phyloP scores from a whole-genome alignment of 2,113 vertebrate genomes.

The Fregetta grallaria region DNA sequence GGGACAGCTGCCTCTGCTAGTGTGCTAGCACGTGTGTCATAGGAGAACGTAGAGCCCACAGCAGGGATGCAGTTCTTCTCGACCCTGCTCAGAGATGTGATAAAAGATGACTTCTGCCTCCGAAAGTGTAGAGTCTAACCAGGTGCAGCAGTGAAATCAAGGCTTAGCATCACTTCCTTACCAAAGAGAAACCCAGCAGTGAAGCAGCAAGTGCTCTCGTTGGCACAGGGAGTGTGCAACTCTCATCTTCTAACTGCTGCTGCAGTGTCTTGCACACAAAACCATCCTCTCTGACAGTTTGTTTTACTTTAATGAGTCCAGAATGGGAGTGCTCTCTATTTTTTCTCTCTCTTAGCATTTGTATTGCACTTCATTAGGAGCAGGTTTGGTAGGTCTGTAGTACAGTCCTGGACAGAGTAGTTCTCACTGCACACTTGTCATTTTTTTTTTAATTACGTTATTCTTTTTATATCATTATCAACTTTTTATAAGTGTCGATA shows the following conservation, averaged over 20 bases:
- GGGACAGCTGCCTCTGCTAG: constrained; percentile 17
- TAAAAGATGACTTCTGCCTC: background rate
- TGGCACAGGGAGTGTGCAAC: background rate
- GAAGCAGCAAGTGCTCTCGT: fast-evolving
- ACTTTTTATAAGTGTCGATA: constrained; percentile 43
- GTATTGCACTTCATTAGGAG: background rate
- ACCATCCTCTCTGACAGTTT: background rate
- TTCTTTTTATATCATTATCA: constrained; percentile 54
- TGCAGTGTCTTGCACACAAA: background rate
- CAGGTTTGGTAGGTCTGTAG: background rate
- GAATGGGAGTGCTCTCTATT: background rate
- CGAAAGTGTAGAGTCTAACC: background rate
- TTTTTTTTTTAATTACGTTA: background rate
- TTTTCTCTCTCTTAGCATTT: background rate
- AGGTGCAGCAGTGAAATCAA: background rate
- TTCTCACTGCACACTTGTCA: background rate
- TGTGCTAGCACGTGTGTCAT: background rate
- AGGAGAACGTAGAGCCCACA: background rate
- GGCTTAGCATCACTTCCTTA: background rate
- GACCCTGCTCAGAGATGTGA: background rate
- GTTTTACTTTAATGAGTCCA: background rate
- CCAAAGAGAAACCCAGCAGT: background rate
- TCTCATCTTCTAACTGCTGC: background rate
- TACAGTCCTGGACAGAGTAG: background rate
- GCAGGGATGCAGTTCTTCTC: background rate